Base-by-base conservation (phyloP, 2,888 invertebrate genomes). In the Axea sp. region DNA sequence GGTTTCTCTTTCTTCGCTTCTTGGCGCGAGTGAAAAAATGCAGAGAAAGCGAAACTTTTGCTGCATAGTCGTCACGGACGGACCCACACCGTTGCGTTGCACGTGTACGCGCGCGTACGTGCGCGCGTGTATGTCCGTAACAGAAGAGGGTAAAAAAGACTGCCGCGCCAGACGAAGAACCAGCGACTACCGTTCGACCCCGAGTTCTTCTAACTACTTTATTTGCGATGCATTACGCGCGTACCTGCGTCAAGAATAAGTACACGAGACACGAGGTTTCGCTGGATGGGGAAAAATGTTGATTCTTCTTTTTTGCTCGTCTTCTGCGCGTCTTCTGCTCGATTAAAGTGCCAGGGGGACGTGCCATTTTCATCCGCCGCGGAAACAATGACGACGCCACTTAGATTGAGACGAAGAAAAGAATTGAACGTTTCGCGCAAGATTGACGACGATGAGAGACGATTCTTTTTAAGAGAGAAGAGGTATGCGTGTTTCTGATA, bases 171-270 rank as follows among this genome's bases (percentile, higher is more conserved):
- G 33, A 49, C 62, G 55, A 62, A 43, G 35, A 53, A 35, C 9
- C 24, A 24, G 33, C 6, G 51, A 8, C 30, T 9, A 19, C 33
- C 43, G 45, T 53, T 45, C 45, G 41, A 41, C 59, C 26, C 41
- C 53, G 37, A 28, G 12, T 30, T 45, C 45, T 35, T 59, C 39
- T 59, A 60, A 51, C 51, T 65, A 51, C 47, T 59, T 59, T 72
- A 57, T 72, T 72, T 72, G 57, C 64, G 41, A 55, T 72, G 59
- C 72, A 59, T 72, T 59, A 65, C 59, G 47, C 67, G 55, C 60
- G 60, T 73, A 60, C 73, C 67, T 49, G 28, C 24, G 22, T 55
- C 67, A 49, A 67, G 67, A 73, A 73, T 65, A 64, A 64, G 41
- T 55, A 37, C 30, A 45, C 47, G 28, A 68, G 68, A 59, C 31